phyloP scores from a whole-genome alignment of 2,113 vertebrate genomes.

The Clarias magur region DNA sequence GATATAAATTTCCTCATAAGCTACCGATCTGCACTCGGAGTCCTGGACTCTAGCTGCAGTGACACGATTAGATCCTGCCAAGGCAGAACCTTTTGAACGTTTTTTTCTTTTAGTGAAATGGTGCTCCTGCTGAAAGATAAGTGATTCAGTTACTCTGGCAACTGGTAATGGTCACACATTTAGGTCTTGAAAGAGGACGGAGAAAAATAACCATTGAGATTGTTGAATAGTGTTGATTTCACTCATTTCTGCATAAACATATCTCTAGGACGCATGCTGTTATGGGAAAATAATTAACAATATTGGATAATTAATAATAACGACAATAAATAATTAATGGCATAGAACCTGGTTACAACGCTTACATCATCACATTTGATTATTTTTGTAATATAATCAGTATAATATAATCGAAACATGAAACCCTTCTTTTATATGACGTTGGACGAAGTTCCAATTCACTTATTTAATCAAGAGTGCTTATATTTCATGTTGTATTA shows the following conservation, averaged over 20 bases:
- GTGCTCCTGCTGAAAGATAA: neutral
- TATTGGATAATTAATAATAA: no score
- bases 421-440: no score
- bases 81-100: neutral
- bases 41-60: neutral
- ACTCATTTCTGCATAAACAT: neutral
- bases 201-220: neutral
- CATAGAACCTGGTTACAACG: no score
- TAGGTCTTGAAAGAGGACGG: neutral
- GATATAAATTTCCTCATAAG: neutral
- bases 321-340: no score
- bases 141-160: constrained; percentile 14
- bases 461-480: no score
- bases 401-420: no score
- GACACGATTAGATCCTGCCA: neutral
- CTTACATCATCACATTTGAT: no score
- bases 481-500: no score
- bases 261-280: neutral
- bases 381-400: no score
- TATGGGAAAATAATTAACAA: neutral
- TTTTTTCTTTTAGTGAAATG: neutral
- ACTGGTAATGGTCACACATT: neutral
- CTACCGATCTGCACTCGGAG: neutral
- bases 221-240: neutral
- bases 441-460: no score